phyloP scores from a whole-genome alignment of 35 echinoderm and acorn worm species.

The Lytechinus variegatus region DNA sequence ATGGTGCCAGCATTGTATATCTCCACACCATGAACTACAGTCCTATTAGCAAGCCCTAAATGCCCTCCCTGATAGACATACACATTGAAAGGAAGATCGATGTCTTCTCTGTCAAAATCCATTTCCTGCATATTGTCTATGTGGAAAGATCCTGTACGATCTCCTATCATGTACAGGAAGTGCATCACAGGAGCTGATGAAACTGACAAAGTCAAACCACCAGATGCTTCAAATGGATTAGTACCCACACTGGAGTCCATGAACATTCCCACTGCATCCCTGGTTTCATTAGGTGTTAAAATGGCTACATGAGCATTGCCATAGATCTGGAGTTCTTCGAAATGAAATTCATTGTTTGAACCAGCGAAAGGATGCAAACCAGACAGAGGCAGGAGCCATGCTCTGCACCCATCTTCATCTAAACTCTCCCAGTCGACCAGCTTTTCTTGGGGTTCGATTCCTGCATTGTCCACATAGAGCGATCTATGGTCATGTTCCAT shows the following conservation, averaged over 20 bases:
- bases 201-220: background rate
- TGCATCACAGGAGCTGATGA: conserved; percentile 49
- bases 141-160: conserved; percentile 82
- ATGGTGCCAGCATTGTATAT: conserved; percentile 81
- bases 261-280: conserved; percentile 39
- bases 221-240: background rate
- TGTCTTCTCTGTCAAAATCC: conserved; percentile 86
- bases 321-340: conserved; percentile 94
- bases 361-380: conserved; percentile 79
- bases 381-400: conserved; percentile 82
- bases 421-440: conserved; percentile 85
- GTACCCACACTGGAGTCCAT: background rate
- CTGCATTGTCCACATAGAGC: conserved; percentile 82
- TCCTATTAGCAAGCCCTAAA: conserved; percentile 79
- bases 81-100: conserved; percentile 89
- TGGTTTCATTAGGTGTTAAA: conserved; percentile 58
- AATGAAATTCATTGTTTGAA: conserved; percentile 76
- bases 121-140: conserved; percentile 83
- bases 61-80: conserved; percentile 87
- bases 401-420: conserved; percentile 88
- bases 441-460: conserved; percentile 62
- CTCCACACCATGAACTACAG: conserved; percentile 88
- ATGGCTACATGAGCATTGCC: conserved; percentile 83
- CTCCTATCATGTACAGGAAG: conserved; percentile 91
- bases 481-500: conserved; percentile 77